Evolutionary conservation across 2,797 vertebrate species (phyloP).

Genomic region (Otolemur crassicaudatus): DNA sequence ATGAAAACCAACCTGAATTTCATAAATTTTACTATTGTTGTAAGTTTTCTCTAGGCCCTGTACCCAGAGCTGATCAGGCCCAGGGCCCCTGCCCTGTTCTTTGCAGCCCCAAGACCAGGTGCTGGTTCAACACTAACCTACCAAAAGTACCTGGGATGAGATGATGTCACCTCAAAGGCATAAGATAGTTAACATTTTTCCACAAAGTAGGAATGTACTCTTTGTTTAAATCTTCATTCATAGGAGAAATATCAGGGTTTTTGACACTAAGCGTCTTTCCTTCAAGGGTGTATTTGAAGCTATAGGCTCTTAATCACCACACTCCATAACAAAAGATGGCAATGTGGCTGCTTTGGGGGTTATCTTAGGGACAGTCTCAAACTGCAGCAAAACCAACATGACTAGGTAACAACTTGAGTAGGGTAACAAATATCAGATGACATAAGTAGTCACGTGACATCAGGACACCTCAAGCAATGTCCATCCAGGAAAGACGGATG

Average conservation of each 20-base stretch:
- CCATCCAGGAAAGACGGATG: neutral
- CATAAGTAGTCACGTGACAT: neutral
- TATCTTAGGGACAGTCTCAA: neutral
- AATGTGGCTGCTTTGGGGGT: neutral
- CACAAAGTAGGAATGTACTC: neutral
- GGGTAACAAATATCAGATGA: neutral
- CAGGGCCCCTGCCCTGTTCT: fast-evolving
- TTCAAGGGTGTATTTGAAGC: neutral
- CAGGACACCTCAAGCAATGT: slow-evolving; percentile 20
- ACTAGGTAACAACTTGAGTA: neutral
- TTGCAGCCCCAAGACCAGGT: neutral
- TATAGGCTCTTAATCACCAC: neutral
- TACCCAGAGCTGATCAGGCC: neutral
- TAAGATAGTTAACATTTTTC: neutral
- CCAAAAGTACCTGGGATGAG: neutral
- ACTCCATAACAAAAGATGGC: neutral
- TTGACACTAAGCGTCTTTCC: neutral
- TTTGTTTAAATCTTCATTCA: neutral
- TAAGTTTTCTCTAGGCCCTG: neutral
- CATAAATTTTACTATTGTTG: neutral
- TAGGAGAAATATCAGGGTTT: neutral
- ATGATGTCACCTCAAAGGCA: neutral
- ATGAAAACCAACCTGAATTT: slow-evolving; percentile 32
- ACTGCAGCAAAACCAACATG: neutral
- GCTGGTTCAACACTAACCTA: neutral